Percentiles rank a stretch among this genome's conserved stretches.
These are phyloP conservation scores for Neosilurus mollespiculum DNA, from an alignment of 2,797 vertebrate genomes.

Conservation along the genomic window DNA sequence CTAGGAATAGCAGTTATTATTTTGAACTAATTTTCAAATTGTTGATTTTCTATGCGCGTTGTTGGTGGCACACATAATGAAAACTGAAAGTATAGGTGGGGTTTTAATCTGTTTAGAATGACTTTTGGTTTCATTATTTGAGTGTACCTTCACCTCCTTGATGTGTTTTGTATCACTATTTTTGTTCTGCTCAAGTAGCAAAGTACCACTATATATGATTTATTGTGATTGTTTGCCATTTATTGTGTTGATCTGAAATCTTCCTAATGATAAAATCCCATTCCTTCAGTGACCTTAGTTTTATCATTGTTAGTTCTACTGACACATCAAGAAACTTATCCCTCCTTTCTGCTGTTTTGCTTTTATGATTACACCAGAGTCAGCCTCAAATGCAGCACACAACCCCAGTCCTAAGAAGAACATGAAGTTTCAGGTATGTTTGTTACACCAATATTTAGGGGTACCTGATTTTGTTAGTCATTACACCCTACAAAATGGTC, in stretches of 20 bases:
- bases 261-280: neutral
- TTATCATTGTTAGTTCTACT: neutral
- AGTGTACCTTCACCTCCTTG: neutral
- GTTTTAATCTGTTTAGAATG: neutral
- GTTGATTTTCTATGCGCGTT: too few species aligned
- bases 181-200: conserved; percentile 4
- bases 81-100: conserved; percentile 1
- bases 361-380: conserved; percentile 1
- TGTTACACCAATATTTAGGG: neutral
- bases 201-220: conserved; percentile 6
- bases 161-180: neutral
- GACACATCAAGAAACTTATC: neutral
- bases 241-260: conserved; percentile 5
- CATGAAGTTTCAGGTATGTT: conserved; percentile 26
- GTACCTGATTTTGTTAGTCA: neutral
- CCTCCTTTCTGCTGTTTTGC: neutral
- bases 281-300: conserved; percentile 5
- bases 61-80: neutral
- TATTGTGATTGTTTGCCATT: neutral
- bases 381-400: neutral
- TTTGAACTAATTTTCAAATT: too few species aligned
- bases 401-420: neutral
- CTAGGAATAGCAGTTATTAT: too few species aligned
- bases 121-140: conserved; percentile 11
- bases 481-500: neutral